Evolutionary conservation across 2,888 invertebrate species (phyloP), one percentile per base, ranked within the genome.

Genomic region (Lomographa bimaculata): DNA sequence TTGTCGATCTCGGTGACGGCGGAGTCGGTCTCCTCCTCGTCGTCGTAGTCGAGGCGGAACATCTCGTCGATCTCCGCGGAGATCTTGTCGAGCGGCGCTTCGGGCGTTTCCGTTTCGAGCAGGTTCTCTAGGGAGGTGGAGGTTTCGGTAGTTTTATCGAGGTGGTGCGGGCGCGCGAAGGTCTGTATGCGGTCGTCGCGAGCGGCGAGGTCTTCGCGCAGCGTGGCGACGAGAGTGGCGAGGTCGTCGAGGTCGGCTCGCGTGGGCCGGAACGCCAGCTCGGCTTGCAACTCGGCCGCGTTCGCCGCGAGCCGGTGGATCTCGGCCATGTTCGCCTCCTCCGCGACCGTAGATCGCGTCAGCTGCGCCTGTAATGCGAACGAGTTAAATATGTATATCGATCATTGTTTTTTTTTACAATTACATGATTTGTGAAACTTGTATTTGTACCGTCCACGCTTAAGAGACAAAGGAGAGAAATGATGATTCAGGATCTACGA

Each of bases 241-340:
- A 91, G 89, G 61, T 91, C 90, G 69, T 91, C 91, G 60, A 91
- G 70, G 67, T 90, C 90, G 50, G 86, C 84, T 54, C 90, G 89
- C 39, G 91, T 90, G 54, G 91, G 91, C 35, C 91, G 82, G 77
- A 91, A 90, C 28, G 91, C 90, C 43, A 91, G 86, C 72, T 91
- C 91, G 41, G 91, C 85, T 50, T 90, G 87, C 78, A 90, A 74
- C 52, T 91, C 91, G 29, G 91, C 90, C 46, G 79, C 75, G 57
- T 56, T 78, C 7, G 82, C 60, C 35, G 86, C 69, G 25, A 92
- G 72, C 54, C 91, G 89, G 70, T 91, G 91, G 45, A 91, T 91
- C 60, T 91, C 91, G 11, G 90, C 89, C 45, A 90, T 77, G 60
- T 89, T 89, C 46, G 91, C 89, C 55, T 91, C 90, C 60, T 91